Evolutionary conservation across 2,113 vertebrate genomes (phyloP), one percentile per base, ranked within the genome.

Genomic region (Tichodroma muraria): DNA sequence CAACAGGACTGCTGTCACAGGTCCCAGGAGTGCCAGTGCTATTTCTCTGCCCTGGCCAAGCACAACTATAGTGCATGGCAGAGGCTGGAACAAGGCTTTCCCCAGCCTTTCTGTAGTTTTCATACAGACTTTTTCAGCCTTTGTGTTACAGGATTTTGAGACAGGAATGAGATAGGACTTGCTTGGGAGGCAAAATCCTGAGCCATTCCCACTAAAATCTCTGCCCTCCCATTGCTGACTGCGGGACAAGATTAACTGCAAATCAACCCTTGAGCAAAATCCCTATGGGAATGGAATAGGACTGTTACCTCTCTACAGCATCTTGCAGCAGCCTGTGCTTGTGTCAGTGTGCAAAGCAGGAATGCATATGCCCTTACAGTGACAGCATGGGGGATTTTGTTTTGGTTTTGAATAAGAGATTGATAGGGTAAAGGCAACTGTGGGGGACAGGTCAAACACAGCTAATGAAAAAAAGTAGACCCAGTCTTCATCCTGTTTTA

Each of bases 361-460:
- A 84, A 70, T 45, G n/a, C 35, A 21, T n/a, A 4, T 53, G 80
- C 45, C 86, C 80, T 91, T 76, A 82, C 42, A 31, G 68, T 83
- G 91, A 90, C 85, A 93, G 91, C 52, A 53, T 18, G 90, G 88
- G 90, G 92, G 88, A 86, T 78, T 88, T 68, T 71, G 76, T 2
- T 60, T 68, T 70, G 52, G 33, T 80, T 95, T 91, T 88, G 69
- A 61, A 71, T 91, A 79, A 90, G 70, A 80, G 79, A 96, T 64
- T 71, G 88, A 88, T 83, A 70, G 42, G 42, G 14, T 52, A 71
- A 88, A 91, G 68, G 75, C 68, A 68, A 11, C 42, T 11, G 13
- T 35, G 17, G 47, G 63, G 22, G 54, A 70, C 44, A 68, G 89
- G 88, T 82, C 89, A 90, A 91, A 88, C 56, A 83, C 44, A 86